Base-by-base conservation (phyloP, 2,888 invertebrate species). In the Chelonus formosanus region DNA sequence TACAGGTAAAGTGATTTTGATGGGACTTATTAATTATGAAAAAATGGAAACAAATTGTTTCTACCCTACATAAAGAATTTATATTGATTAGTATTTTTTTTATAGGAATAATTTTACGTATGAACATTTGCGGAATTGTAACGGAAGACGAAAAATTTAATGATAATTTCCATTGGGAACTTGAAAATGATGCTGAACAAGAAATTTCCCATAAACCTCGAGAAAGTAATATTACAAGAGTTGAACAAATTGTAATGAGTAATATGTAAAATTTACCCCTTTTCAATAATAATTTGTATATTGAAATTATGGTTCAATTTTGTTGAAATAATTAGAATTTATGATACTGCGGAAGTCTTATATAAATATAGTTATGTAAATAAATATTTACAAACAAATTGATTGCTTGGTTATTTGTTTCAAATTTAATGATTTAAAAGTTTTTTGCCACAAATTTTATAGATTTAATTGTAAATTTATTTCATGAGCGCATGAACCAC, bases 401-500 rank as follows among this genome's bases (percentile, higher is more conserved):
- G 1, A 61, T 20, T 48, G 36, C 1, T 1, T 31, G 50, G 60
- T 61, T 63, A 43, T 48, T 53, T 20, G n/a, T 3, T 50, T 52
- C 5, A 20, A 20, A 20, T 20, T 20, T 20, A 20, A 20, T 20
- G 20, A 20, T 20, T 20, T 2, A 20, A 20, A 20, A 20, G 2
- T 20, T 20, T 53, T 56, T 50, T 7, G 44, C 34, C 31, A 68
- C 52, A 55, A 5, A 44, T 36, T 45, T 20, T 10, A 3, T 57
- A 10, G 31, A 48, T 20, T 20, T 20, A 48, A 34, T 32, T 31
- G 20, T 71, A 67, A 73, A 87, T 85, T 80, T 68, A 96, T 86
- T 97, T 98, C 92, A 99, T 96, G 65, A 99, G 88, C 63, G 98
- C 94, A 80, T 95, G 92, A 4, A 98, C 98, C 48, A 99, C 97